phyloP scores from a whole-genome alignment of 2,888 invertebrate genomes.

The Sturmia bella region DNA sequence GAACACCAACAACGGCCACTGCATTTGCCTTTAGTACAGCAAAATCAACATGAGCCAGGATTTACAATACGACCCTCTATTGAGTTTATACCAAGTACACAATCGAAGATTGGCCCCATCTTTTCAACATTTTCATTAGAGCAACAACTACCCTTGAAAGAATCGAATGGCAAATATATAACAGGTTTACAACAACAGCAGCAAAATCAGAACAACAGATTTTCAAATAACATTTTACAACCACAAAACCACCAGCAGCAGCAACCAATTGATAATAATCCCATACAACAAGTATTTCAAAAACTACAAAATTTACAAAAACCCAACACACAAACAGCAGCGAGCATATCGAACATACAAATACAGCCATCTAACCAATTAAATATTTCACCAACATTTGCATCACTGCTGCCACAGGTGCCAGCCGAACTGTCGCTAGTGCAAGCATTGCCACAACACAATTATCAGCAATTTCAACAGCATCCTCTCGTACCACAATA shows the following conservation, averaged over 20 bases:
- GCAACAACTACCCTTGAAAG: constrained; percentile 84
- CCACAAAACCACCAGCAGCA: constrained; percentile 58
- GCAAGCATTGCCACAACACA: constrained; percentile 75
- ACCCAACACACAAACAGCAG: constrained; percentile 59
- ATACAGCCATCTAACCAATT: constrained; percentile 80
- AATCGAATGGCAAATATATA: constrained; percentile 83
- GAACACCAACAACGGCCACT: constrained; percentile 60
- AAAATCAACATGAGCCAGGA: constrained; percentile 70
- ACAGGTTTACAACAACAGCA: constrained; percentile 66
- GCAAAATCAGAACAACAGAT: constrained; percentile 34
- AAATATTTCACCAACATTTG: constrained; percentile 75
- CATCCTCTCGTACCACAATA: constrained; percentile 74
- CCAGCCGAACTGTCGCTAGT: constrained; percentile 72
- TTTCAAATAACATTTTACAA: constrained; percentile 64
- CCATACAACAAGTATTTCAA: constrained; percentile 77
- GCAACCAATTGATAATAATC: constrained; percentile 73
- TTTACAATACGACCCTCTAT: constrained; percentile 81
- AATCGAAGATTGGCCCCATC: constrained; percentile 72
- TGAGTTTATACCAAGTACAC: constrained; percentile 81
- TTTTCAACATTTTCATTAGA: constrained; percentile 80
- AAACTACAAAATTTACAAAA: constrained; percentile 68
- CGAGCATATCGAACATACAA: constrained; percentile 73
- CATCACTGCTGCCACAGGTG: constrained; percentile 69
- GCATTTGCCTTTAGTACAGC: constrained; percentile 70
- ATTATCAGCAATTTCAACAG: constrained; percentile 74